Conservation (phyloP, 2,113 vertebrate species). For the Lophotis ruficrista region DNA sequence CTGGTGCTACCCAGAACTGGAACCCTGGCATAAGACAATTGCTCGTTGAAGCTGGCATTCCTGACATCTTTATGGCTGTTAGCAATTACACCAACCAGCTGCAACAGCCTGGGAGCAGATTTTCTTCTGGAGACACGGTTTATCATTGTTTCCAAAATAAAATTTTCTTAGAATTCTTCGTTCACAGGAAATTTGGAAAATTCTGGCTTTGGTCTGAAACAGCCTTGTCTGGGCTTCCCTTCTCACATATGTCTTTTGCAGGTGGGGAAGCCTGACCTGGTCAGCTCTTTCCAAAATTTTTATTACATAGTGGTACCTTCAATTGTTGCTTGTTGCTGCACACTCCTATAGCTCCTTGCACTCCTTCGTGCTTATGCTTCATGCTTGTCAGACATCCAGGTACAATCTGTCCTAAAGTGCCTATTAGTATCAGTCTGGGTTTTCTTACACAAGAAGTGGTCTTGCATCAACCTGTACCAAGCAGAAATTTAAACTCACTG, state of each 20-base stretch:
- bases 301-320: not conserved
- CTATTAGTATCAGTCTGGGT: not conserved
- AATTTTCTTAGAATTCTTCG: not conserved
- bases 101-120: not conserved
- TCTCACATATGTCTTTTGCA: not conserved
- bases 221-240: not conserved
- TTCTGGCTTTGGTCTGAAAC: not conserved
- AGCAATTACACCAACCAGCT: not conserved
- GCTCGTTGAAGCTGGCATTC: not conserved
- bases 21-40: not conserved
- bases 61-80: not conserved
- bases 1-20: not conserved
- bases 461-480: not conserved
- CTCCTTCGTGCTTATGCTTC: not conserved
- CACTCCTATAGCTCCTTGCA: not conserved
- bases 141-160: not conserved
- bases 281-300: not conserved
- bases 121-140: not conserved
- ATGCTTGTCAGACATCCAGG: not conserved
- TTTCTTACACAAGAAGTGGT: not conserved
- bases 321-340: not conserved
- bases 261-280: not conserved
- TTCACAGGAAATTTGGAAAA: not conserved
- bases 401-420: not conserved
- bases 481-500: not conserved